These are phyloP conservation scores for Engraulis encrasicolus DNA, from an alignment of 2,113 vertebrate species.

Conservation along the genomic window DNA sequence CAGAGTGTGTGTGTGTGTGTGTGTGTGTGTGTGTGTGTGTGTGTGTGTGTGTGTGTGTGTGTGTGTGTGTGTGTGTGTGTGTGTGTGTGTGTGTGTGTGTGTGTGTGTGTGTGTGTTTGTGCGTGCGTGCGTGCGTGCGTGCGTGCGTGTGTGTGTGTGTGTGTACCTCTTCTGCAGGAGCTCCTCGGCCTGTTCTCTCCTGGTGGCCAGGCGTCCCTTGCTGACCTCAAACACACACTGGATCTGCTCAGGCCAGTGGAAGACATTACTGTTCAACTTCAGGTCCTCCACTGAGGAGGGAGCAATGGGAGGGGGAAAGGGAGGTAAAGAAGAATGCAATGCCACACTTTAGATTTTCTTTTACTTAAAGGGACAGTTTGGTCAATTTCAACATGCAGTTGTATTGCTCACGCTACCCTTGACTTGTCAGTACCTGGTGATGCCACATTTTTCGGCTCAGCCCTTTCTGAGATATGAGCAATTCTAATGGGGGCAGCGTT, in stretches of 20 bases:
- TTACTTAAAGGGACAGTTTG: no score
- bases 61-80: background rate
- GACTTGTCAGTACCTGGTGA: no score
- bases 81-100: conserved; percentile 20
- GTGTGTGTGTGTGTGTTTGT: background rate
- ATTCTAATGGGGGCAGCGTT: no score
- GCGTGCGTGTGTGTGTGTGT: background rate
- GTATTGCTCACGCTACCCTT: no score
- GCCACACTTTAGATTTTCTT: no score
- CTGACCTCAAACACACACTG: conserved; percentile 74
- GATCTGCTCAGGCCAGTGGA: conserved; percentile 84
- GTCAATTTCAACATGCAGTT: no score
- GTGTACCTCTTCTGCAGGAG: conserved; percentile 78
- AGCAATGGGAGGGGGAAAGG: background rate
- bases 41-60: background rate
- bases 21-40: background rate
- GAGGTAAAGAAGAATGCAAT: no score
- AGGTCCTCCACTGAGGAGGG: conserved; percentile 79
- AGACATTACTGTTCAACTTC: conserved; percentile 80
- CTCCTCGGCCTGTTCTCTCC: conserved; percentile 69
- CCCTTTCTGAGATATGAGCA: no score
- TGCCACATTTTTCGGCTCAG: no score
- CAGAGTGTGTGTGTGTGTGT: background rate
- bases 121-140: background rate
- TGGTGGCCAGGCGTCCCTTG: conserved; percentile 58